A percentile compares a stretch with the other conserved stretches of the same genome.
Conservation (phyloP, 2,797 vertebrate species). For the Numenius phaeopus region DNA sequence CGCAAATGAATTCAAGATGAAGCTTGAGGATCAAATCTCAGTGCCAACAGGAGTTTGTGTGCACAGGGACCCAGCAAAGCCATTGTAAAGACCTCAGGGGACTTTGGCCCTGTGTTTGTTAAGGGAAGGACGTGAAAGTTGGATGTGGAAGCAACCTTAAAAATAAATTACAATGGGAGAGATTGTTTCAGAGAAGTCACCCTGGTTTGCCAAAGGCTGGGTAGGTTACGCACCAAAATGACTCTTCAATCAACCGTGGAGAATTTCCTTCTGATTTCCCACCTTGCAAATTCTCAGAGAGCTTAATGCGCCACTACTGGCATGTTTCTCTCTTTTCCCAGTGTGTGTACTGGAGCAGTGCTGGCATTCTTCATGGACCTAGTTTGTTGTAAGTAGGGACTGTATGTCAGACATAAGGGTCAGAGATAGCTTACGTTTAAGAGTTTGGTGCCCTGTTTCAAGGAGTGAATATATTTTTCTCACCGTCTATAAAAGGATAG, state of each 20-base stretch:
- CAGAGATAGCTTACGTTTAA: neutral
- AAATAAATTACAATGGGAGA: neutral
- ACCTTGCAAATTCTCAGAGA: neutral
- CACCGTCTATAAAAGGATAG: rapidly evolving
- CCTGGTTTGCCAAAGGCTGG: neutral
- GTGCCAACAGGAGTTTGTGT: conserved; percentile 43
- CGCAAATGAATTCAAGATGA: conserved; percentile 74
- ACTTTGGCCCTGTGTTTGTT: neutral
- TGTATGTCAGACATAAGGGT: rapidly evolving
- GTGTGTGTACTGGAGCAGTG: neutral
- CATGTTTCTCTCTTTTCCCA: neutral
- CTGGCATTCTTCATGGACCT: neutral
- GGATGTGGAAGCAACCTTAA: neutral
- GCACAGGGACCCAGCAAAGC: neutral
- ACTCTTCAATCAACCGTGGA: neutral
- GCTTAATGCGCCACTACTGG: neutral
- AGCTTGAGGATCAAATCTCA: conserved; percentile 1
- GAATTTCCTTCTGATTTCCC: neutral
- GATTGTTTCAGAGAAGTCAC: neutral
- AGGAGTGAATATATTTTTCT: neutral
- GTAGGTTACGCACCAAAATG: neutral
- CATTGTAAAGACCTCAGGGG: neutral
- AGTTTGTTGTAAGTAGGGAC: neutral
- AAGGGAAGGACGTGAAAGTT: neutral
- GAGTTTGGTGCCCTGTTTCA: neutral